phyloP scores from a whole-genome alignment of 2,797 vertebrate species.

The Craterocephalus amniculus region DNA sequence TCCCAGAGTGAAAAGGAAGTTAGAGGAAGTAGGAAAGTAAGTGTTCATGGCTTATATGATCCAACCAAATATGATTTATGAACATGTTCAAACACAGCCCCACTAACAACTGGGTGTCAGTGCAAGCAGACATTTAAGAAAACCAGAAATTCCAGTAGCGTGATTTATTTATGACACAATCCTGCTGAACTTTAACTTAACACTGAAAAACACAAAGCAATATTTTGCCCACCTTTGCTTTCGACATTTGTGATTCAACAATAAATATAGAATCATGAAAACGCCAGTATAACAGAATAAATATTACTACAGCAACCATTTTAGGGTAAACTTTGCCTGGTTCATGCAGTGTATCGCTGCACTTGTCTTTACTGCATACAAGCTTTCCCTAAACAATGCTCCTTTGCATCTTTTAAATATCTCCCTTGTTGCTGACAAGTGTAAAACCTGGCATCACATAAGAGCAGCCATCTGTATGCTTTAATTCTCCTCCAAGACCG shows the following conservation, averaged over 20 bases:
- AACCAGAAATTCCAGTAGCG: constrained; percentile 78
- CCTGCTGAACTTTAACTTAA: constrained; percentile 5
- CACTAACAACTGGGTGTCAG: constrained; percentile 53
- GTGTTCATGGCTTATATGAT: constrained; percentile 34
- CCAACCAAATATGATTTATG: constrained; percentile 50
- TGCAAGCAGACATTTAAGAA: constrained; percentile 45
- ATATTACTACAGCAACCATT: background rate
- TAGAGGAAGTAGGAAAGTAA: constrained; percentile 33
- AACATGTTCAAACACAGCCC: constrained; percentile 73
- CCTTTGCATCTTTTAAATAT: constrained; percentile 40
- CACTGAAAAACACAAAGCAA: background rate
- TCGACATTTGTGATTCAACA: background rate
- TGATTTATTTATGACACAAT: constrained; percentile 32
- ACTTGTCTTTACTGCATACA: constrained; percentile 1
- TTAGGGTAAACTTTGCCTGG: background rate
- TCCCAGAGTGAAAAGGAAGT: constrained; percentile 11
- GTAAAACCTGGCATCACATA: constrained; percentile 70
- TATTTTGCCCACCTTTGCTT: no score
- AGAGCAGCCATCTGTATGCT: constrained; percentile 74
- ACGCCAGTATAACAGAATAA: background rate
- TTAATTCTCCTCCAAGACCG: constrained; percentile 69
- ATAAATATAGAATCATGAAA: background rate
- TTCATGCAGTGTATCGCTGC: background rate
- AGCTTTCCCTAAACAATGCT: constrained; percentile 20
- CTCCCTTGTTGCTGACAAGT: constrained; percentile 54